Evolutionary conservation across 2,888 invertebrate genomes (phyloP), one percentile per base, ranked within the genome.

Genomic region (Stegophylla sp.): DNA sequence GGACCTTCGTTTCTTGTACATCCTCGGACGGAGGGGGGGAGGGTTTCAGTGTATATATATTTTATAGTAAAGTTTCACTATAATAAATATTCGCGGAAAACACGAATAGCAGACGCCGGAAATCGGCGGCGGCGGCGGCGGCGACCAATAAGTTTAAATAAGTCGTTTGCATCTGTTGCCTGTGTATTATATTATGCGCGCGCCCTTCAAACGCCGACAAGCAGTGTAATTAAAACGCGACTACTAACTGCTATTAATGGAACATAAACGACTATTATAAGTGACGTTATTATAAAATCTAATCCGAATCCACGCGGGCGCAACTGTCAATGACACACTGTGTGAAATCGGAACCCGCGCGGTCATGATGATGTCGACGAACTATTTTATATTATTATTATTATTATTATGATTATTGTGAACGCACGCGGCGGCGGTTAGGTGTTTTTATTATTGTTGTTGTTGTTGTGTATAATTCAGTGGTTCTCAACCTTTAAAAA

Each of bases 131-230:
- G 13, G 45, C 59, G 20, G 28, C n/a, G 17, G 23, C 13, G 59
- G 28, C 13, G 4, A 9, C 15, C 17, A 28, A 4, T 13, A 2
- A 17, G 28, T 9, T 13, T 15, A 45, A 1, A 53, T 9, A 43
- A 56, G 59, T 77, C 59, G 69, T 77, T 77, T 77, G 77, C 77
- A 77, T 69, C 66, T 69, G 77, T 69, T 69, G 77, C 77, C n/a
- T n/a, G n/a, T n/a, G n/a, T n/a, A n/a, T n/a, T n/a, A n/a, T n/a
- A n/a, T n/a, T n/a, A n/a, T n/a, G n/a, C n/a, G n/a, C n/a, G n/a
- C n/a, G n/a, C n/a, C n/a, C n/a, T n/a, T n/a, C n/a, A n/a, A n/a
- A n/a, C n/a, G n/a, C n/a, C n/a, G 48, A 34, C 48, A 56, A 53
- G 26, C 66, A 23, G 56, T 45, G 45, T 67, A 77, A 69, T 69